Evolutionary conservation across 2,113 vertebrate genomes (phyloP).

Genomic region (Dascyllus trimaculatus): DNA sequence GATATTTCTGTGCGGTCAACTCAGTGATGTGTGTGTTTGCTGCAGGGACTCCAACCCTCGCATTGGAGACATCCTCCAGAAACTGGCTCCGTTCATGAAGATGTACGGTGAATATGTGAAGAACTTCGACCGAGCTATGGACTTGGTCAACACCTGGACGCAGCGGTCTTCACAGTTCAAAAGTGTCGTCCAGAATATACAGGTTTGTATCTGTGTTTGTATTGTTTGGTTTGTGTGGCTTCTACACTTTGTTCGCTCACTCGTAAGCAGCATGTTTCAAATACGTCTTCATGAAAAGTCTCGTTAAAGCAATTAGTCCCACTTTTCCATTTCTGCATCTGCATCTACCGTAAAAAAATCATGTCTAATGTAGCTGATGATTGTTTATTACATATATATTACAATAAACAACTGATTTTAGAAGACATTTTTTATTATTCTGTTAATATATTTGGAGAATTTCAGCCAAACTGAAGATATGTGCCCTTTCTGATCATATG

Average conservation of each 20-base stretch:
- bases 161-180: constrained; percentile 93
- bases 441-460: background rate
- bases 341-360: no score
- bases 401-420: background rate
- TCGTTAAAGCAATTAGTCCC: no score
- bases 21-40: constrained; percentile 8
- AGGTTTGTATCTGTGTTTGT: constrained; percentile 81
- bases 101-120: constrained; percentile 99
- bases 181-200: constrained; percentile 91
- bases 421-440: no score
- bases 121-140: constrained; percentile 96
- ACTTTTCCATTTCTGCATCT: no score
- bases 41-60: constrained; percentile 91
- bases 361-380: no score
- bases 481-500: background rate
- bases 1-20: background rate
- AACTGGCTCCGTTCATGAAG: constrained; percentile 97
- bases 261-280: no score
- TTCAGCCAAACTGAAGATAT: background rate
- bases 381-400: background rate
- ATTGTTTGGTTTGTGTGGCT: background rate
- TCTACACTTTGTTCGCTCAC: no score
- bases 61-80: constrained; percentile 97
- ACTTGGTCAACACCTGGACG: constrained; percentile 93
- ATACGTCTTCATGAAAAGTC: no score